Base-by-base conservation (phyloP, 2,888 invertebrate species). In the Pteria penguin region DNA sequence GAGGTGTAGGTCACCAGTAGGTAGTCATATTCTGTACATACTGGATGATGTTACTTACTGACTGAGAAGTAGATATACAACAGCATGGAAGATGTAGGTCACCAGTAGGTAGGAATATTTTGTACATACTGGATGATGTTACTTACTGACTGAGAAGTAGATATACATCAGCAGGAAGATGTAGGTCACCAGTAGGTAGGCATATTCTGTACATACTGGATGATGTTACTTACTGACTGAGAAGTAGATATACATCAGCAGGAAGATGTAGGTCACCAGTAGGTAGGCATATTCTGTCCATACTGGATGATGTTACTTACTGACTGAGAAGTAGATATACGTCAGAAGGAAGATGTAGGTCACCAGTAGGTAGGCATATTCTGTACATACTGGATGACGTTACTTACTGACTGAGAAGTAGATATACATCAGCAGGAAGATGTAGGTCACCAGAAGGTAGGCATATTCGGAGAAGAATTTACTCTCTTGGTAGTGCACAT, bases 221-320 rank as follows among this genome's bases (percentile, higher is more conserved):
- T n/a, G n/a, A n/a, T n/a, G n/a, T n/a, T 81, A 91, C 93, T 92
- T 89, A 84, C 97, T 94, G 45, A 98, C 96, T 29, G 97, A 98
- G 92, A 98, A 98, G 90, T 98, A 98, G 33, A 98, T 95, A 90
- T 98, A 98, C 29, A 97, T 93, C 90, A 98, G 97, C 33, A 98
- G 93, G 22, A 97, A 94, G 2, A 96, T 93, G 89, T 98, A 98
- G 1, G 97, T 96, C 77, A 96, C 94, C 29, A 95, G 94, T 11
- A 98, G 93, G 0, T 98, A 98, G 32, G 97, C 88, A 84, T 92
- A 92, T 77, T 92, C 92, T 33, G 90, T n/a, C n/a, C n/a, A n/a
- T n/a, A n/a, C n/a, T n/a, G n/a, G n/a, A n/a, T n/a, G 26, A 4
- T 29, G 26, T 4, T 4, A 24, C 27, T 24, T 60, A 29, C 60